phyloP scores from a whole-genome alignment of 1,140 invertebrate species.

The Pseudomyrmex cubaensis region DNA sequence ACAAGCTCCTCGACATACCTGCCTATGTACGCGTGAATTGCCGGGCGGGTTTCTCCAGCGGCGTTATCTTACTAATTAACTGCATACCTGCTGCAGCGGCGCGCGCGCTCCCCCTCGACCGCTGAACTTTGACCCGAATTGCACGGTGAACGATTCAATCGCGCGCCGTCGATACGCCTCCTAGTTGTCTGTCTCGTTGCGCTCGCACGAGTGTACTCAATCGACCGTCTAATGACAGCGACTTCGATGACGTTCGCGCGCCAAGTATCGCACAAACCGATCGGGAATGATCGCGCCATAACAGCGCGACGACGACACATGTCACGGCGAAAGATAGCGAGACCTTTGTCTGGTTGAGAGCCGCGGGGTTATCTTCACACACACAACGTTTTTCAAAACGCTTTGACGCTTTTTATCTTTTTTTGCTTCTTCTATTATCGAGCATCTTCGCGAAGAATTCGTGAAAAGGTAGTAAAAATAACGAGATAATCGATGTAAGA shows the following conservation, averaged over 20 bases:
- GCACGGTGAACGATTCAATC: conserved; percentile 51
- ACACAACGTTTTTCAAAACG: no score
- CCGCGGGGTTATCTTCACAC: no score
- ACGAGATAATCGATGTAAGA: no score
- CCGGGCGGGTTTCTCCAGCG: conserved; percentile 3
- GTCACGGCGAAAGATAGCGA: no score
- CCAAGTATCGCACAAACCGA: not conserved
- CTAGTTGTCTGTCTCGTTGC: not conserved
- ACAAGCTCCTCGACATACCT: not conserved
- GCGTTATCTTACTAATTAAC: conserved; percentile 39
- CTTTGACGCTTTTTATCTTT: no score
- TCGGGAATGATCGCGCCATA: conserved; percentile 3
- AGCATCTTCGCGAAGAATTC: no score
- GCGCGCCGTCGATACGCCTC: not conserved
- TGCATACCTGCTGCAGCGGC: conserved; percentile 15
- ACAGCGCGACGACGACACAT: not conserved
- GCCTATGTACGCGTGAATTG: conserved; percentile 20
- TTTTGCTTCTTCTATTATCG: no score
- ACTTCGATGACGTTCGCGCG: conserved; percentile 3
- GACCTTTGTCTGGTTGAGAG: no score
- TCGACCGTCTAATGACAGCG: conserved; percentile 7
- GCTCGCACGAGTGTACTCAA: conserved; percentile 4
- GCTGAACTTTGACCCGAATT: conserved; percentile 60
- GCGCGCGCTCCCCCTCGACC: conserved; percentile 24
- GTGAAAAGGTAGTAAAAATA: no score